Percentiles rank a stretch among this genome's conserved stretches.
These are phyloP conservation scores for Penaeus indicus DNA, from an alignment of 1,140 invertebrate species.

Conservation along the genomic window DNA sequence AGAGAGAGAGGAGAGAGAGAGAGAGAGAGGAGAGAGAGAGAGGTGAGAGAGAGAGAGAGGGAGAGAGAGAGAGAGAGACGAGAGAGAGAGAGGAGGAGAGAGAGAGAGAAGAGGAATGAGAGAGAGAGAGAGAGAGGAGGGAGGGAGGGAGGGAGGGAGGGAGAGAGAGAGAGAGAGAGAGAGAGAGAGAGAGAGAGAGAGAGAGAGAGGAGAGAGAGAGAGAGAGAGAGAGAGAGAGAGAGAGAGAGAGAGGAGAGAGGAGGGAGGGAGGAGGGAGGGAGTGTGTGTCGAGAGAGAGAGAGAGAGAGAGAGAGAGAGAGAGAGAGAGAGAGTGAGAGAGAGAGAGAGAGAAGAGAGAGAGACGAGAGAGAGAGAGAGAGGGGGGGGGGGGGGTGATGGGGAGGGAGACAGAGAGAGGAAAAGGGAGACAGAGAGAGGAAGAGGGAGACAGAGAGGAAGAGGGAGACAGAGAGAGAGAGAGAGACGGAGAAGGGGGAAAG, in stretches of 20 bases:
- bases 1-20: too few species aligned
- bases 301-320: background rate
- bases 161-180: background rate
- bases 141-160: background rate
- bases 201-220: conserved; percentile 9
- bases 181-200: conserved; percentile 10
- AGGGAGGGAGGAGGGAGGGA: background rate
- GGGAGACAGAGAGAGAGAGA: background rate
- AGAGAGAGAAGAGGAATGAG: background rate
- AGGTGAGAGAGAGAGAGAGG: too few species aligned
- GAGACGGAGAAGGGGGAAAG: too few species aligned
- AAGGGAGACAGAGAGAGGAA: background rate
- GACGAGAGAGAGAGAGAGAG: conserved; percentile 3
- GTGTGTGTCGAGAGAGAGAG: background rate
- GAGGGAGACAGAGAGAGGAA: background rate
- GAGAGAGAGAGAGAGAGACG: too few species aligned
- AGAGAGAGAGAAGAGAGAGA: background rate
- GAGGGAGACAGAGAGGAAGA: background rate
- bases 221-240: conserved; percentile 5
- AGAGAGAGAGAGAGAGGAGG: background rate
- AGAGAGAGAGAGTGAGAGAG: background rate
- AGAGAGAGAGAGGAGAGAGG: background rate
- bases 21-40: too few species aligned
- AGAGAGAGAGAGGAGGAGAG: too few species aligned
- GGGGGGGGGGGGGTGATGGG: background rate